Evolutionary conservation across 2,888 invertebrate genomes (phyloP), one percentile per base, ranked within the genome.

Genomic region (Gisinianus flammeolus): DNA sequence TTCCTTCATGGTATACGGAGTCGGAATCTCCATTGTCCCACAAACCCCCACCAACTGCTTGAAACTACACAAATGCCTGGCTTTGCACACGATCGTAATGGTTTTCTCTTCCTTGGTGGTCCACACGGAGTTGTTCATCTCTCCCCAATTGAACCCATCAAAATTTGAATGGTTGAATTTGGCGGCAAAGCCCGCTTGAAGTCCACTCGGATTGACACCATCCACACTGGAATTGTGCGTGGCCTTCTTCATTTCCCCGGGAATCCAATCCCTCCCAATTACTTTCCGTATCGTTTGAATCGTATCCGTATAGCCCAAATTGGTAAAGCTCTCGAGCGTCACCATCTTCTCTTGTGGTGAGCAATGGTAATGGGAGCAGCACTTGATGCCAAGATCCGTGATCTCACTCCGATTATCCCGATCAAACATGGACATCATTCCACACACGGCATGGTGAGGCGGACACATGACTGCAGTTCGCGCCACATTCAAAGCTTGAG

Each of bases 361-460:
- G n/a, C 54, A 54, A 19, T 54, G 54, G n/a, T 54, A 54, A n/a
- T n/a, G n/a, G n/a, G n/a, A n/a, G 54, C 54, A 54, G 54, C 54
- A 54, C n/a, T 54, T 5, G 5, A 54, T n/a, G n/a, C 16, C 5
- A 4, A 54, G 10, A 3, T 5, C 19, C 3, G 54, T 54, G 19
- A 54, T 4, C 54, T 54, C 19, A 54, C 54, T n/a, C 4, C 54
- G 54, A n/a, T n/a, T 3, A 4, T 54, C 54, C 5, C 5, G 16
- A 19, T 54, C 54, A n/a, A n/a, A 54, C 54, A 54, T 54, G 4
- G 54, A n/a, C 16, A 4, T 16, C 6, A 54, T 12, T 8, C 54
- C 54, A 54, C 54, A 54, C 4, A 54, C n/a, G 54, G 54, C 54
- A 19, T 54, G n/a, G 4, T 54, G 16, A 3, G 6, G 16, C 4